Evolutionary conservation across 2,888 invertebrate genomes (phyloP).

Genomic region (Tachina fera): DNA sequence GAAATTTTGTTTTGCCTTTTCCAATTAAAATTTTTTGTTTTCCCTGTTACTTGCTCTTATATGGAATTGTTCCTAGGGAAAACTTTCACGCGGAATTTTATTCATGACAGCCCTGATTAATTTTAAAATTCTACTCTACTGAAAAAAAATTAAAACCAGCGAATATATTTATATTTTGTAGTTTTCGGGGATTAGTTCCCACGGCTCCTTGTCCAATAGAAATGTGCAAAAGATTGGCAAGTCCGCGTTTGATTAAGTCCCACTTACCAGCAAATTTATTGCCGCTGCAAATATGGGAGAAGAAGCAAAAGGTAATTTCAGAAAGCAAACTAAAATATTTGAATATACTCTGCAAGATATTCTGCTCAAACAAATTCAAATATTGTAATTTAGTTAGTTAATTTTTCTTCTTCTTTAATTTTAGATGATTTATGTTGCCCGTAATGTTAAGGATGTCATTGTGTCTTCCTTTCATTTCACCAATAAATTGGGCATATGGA

Average conservation of each 20-base stretch:
- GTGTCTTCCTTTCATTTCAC: conserved; percentile 90
- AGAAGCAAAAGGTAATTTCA: conserved; percentile 64
- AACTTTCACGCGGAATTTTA: too few relatives aligned
- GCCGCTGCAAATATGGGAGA: conserved; percentile 73
- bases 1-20: too few relatives aligned
- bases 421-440: conserved; percentile 89
- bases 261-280: conserved; percentile 74
- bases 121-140: too few relatives aligned
- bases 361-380: neutral
- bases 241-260: conserved; percentile 74
- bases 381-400: too few relatives aligned
- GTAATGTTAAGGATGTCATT: conserved; percentile 92
- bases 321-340: neutral
- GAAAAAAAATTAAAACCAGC: too few relatives aligned
- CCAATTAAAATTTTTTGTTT: too few relatives aligned
- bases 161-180: neutral
- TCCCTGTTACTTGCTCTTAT: too few relatives aligned
- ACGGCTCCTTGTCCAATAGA: neutral
- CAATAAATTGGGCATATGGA: conserved; percentile 85
- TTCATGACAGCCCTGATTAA: too few relatives aligned
- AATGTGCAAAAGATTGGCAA: conserved; percentile 46
- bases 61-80: too few relatives aligned
- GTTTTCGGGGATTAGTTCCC: conserved; percentile 19
- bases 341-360: too few relatives aligned
- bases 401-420: neutral